phyloP scores from a whole-genome alignment of 1,140 invertebrate species.

The Maniola jurtina region DNA sequence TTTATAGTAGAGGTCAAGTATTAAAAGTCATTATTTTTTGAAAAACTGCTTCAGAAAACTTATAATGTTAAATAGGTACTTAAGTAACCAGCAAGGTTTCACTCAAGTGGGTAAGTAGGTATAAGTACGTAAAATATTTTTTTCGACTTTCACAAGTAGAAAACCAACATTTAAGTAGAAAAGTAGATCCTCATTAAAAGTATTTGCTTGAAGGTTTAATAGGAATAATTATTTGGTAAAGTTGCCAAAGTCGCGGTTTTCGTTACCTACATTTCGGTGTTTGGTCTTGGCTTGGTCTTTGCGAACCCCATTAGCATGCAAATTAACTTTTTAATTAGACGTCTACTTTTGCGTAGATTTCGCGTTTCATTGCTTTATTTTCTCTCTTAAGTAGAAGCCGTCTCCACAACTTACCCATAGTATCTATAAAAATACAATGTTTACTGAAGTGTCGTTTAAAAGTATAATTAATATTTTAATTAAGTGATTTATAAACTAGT shows the following conservation, averaged over 20 bases:
- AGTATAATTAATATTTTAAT: too few species aligned
- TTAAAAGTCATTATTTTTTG: too few species aligned
- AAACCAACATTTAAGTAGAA: not conserved
- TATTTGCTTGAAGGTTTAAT: not conserved
- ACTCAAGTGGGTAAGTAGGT: too few species aligned
- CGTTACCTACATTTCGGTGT: not conserved
- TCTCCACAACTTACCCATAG: too few species aligned
- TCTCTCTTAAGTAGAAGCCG: not conserved
- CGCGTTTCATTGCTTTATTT: not conserved
- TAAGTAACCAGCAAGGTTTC: too few species aligned
- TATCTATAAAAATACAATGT: too few species aligned
- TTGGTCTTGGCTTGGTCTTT: not conserved
- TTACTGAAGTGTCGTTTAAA: too few species aligned
- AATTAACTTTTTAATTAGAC: constrained; percentile 3
- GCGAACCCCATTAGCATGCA: not conserved
- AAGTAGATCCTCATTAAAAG: not conserved
- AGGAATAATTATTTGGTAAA: not conserved
- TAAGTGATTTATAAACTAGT: too few species aligned
- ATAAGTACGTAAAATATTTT: too few species aligned
- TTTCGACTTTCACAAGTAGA: not conserved
- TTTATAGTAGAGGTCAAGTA: too few species aligned
- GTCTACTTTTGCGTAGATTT: not conserved
- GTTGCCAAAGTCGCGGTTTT: not conserved
- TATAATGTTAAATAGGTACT: too few species aligned
- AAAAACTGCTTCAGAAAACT: too few species aligned